Percentiles rank a stretch among this genome's conserved stretches.
phyloP scores from a whole-genome alignment of 2,113 vertebrate species.

The Takifugu flavidus region DNA sequence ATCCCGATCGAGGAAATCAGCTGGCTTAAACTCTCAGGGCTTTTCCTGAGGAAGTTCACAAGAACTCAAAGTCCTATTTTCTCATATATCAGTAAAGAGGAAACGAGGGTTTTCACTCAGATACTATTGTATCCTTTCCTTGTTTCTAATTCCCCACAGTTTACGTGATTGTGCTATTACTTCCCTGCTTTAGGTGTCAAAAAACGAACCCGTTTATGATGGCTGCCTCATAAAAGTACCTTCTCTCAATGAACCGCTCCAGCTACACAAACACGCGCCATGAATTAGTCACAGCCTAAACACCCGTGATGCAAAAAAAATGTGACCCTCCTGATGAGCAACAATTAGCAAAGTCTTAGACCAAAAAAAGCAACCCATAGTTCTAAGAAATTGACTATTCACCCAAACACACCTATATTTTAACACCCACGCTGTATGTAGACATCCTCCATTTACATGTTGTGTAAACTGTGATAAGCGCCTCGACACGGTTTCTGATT shows the following conservation, averaged over 20 bases:
- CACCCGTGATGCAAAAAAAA: slow-evolving; percentile 21
- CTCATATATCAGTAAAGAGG: slow-evolving; percentile 5
- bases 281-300: slow-evolving; percentile 17
- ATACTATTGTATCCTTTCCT: no score
- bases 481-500: slow-evolving; percentile 49
- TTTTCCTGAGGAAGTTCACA: slow-evolving; percentile 48
- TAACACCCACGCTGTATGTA: slow-evolving; percentile 22
- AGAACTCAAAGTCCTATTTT: slow-evolving; percentile 19
- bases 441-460: slow-evolving; percentile 40
- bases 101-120: slow-evolving; percentile 13
- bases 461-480: slow-evolving; percentile 23
- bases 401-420: slow-evolving; percentile 37
- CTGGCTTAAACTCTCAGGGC: slow-evolving; percentile 9
- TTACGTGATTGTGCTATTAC: no score
- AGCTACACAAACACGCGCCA: slow-evolving; percentile 21
- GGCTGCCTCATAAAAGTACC: background rate
- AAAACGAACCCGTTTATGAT: no score
- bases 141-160: no score
- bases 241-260: slow-evolving; percentile 10
- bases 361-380: slow-evolving; percentile 6
- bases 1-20: slow-evolving; percentile 40
- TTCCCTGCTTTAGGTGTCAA: no score
- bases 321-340: slow-evolving; percentile 14
- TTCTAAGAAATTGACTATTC: slow-evolving; percentile 29
- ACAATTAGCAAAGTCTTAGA: slow-evolving; percentile 10